Evolutionary conservation across 1,140 invertebrate genomes (phyloP).

Genomic region (Halesus radiatus): DNA sequence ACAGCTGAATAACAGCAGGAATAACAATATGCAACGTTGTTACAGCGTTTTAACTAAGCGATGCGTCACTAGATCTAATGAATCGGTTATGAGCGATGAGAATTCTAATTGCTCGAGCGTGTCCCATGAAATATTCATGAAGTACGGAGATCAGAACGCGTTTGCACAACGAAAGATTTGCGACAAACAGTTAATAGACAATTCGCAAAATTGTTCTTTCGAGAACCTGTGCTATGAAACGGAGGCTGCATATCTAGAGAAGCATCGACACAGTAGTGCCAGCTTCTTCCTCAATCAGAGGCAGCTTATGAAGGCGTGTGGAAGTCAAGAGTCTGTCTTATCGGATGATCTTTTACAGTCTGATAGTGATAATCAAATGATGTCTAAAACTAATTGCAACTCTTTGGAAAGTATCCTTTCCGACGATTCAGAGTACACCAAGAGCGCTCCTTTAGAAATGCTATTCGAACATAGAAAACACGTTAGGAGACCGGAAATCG

Average conservation of each 20-base stretch:
- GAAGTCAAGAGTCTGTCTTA: constrained; percentile 82
- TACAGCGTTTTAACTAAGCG: constrained; percentile 68
- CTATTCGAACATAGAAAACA: constrained; percentile 71
- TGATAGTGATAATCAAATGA: constrained; percentile 73
- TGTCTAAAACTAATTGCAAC: constrained; percentile 75
- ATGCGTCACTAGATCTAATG: constrained; percentile 68
- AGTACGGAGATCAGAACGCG: constrained; percentile 68
- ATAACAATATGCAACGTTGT: constrained; percentile 65
- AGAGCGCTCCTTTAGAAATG: constrained; percentile 81
- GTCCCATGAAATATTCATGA: constrained; percentile 69
- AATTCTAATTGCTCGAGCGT: constrained; percentile 69
- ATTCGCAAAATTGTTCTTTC: constrained; percentile 68
- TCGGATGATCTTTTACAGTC: constrained; percentile 77
- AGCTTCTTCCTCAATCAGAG: constrained; percentile 77
- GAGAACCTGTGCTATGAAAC: constrained; percentile 67
- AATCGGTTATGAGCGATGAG: constrained; percentile 67
- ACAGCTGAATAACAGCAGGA: constrained; percentile 58
- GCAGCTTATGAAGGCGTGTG: constrained; percentile 69
- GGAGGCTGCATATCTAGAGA: constrained; percentile 65
- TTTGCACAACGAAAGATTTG: constrained; percentile 67
- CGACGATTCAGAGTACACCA: constrained; percentile 83
- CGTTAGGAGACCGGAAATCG: constrained; percentile 59
- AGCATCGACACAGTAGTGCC: constrained; percentile 73
- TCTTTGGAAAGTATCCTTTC: constrained; percentile 85
- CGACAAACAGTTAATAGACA: constrained; percentile 64